Evolutionary conservation across 2,888 invertebrate genomes (phyloP), one percentile per base, ranked within the genome.

Genomic region (Pterobdella sp.): DNA sequence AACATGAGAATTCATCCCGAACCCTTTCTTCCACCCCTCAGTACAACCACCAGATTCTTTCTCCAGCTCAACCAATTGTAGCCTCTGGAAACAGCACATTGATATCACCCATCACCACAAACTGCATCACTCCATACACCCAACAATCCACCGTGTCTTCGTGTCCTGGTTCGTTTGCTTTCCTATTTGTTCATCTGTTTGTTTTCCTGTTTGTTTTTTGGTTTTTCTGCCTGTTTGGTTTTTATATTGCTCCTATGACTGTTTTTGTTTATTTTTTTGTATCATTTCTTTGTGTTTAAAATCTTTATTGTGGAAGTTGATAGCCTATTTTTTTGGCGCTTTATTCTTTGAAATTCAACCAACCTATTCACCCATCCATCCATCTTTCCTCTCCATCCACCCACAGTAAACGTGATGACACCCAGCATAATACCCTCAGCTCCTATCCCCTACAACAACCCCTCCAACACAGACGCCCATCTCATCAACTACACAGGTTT

Each of bases 401-500:
- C 42, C 42, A 7, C 42, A 42, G 42, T 42, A 18, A 42, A 42
- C 42, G 42, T 42, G 42, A 42, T 42, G 42, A 42, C 42, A 42
- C 42, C 42, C 7, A 42, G 42, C 18, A 42, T 42, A 42, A 42
- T 42, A 14, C 18, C 42, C 7, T 42, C 42, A 18, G 60, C n/a
- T 22, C 60, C n/a, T n/a, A 22, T 26, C n/a, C 60, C 60, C n/a
- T 14, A 22, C 7, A 26, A 26, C n/a, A 22, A 4, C 4, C n/a
- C 60, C 60, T 26, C 60, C 18, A 22, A 22, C 18, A 18, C 7
- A 22, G 60, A 56, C n/a, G n/a, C 60, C 60, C 60, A 56, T 26
- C 60, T 56, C 60, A 18, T 56, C 60, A 56, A 56, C n/a, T 56
- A 56, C n/a, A 56, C 60, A 56, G 60, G 60, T 56, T 4, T 7